These are phyloP conservation scores for Aplocera efformata DNA, from an alignment of 2,888 invertebrate species.

Conservation along the genomic window DNA sequence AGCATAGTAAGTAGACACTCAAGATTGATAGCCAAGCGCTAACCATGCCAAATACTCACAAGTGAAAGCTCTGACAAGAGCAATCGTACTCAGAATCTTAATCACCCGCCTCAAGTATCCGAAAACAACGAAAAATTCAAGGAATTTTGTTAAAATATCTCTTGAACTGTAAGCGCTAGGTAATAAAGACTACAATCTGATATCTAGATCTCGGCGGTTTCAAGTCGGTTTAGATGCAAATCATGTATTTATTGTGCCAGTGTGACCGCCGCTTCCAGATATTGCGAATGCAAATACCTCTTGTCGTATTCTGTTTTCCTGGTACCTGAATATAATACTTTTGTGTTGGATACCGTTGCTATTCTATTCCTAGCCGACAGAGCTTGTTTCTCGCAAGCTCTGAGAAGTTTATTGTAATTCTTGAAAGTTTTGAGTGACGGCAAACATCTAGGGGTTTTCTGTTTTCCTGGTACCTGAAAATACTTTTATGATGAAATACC, in stretches of 20 bases:
- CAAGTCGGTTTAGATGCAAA: slow-evolving; percentile 22
- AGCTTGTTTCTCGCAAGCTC: too few relatives aligned
- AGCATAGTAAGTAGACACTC: slow-evolving; percentile 1
- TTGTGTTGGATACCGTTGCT: not conserved
- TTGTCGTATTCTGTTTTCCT: slow-evolving; percentile 11
- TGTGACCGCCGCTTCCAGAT: slow-evolving; percentile 19
- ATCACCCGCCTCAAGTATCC: slow-evolving; percentile 12
- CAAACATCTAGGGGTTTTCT: too few relatives aligned
- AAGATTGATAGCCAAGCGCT: slow-evolving; percentile 10
- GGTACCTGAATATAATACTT: slow-evolving; percentile 3
- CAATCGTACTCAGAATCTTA: slow-evolving; percentile 21
- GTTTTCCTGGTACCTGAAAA: slow-evolving; percentile 18
- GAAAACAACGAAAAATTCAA: slow-evolving; percentile 13
- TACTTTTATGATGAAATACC: slow-evolving; percentile 10
- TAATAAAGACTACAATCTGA: slow-evolving; percentile 4
- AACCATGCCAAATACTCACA: slow-evolving; percentile 5
- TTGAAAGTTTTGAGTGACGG: too few relatives aligned
- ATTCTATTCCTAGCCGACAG: not conserved
- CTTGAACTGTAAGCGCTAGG: slow-evolving; percentile 8
- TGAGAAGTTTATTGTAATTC: too few relatives aligned
- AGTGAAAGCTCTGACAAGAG: slow-evolving; percentile 15
- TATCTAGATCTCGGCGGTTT: slow-evolving; percentile 20
- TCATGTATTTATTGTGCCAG: slow-evolving; percentile 18
- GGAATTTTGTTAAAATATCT: not conserved
- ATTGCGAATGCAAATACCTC: slow-evolving; percentile 21